These are phyloP conservation scores for Hylomyscus alleni DNA, from an alignment of 2,797 vertebrate species.

Conservation along the genomic window DNA sequence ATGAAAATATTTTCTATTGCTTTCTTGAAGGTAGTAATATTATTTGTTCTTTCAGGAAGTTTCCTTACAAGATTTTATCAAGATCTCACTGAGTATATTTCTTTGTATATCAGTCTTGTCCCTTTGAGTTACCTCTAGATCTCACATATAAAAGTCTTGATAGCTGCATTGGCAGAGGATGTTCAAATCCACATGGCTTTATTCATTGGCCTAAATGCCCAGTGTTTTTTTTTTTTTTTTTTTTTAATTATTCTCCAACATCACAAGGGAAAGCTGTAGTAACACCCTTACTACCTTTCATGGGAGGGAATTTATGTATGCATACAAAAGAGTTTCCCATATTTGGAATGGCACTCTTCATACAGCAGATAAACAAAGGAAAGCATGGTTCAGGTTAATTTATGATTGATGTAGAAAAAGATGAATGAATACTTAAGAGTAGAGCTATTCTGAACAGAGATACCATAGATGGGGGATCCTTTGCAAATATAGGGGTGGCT, in stretches of 20 bases:
- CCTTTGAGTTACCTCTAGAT: background rate
- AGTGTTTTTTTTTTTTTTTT: background rate
- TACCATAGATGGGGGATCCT: rapidly evolving
- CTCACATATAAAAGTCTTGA: background rate
- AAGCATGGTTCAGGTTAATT: too few species aligned
- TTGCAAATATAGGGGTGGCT: background rate
- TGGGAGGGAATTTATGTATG: background rate
- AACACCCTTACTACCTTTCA: background rate
- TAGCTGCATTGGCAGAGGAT: background rate
- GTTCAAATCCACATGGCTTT: background rate
- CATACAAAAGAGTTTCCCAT: background rate
- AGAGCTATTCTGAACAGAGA: background rate
- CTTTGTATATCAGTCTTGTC: background rate
- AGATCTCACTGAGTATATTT: background rate
- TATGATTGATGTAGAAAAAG: background rate
- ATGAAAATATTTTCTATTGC: background rate
- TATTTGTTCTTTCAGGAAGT: background rate
- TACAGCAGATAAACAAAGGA: background rate
- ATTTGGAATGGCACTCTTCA: background rate
- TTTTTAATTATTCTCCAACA: background rate
- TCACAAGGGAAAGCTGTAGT: background rate
- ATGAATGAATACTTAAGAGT: background rate
- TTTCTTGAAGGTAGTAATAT: background rate
- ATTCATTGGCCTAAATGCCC: background rate
- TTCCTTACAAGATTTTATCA: background rate